Conservation (phyloP, 2,113 vertebrate species). For the Nothoprocta perdicaria region DNA sequence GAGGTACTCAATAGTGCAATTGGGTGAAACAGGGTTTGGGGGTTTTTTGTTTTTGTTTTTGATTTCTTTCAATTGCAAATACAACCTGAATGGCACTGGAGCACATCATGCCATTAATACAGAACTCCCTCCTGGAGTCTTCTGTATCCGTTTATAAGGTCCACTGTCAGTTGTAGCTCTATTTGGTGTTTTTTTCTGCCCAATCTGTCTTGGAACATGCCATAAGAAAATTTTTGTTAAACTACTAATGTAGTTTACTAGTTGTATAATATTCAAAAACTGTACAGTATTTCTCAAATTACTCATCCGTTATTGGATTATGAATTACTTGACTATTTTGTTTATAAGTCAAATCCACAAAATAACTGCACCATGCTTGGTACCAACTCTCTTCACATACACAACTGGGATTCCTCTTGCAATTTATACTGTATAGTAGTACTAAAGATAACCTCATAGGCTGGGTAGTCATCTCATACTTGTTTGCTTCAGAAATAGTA, state of each 20-base stretch:
- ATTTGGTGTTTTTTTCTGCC: slow-evolving; percentile 36
- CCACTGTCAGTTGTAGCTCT: slow-evolving; percentile 46
- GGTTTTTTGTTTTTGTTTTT: background rate
- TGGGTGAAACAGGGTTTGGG: slow-evolving; percentile 75
- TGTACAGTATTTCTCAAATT: slow-evolving; percentile 70
- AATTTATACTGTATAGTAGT: slow-evolving; percentile 63
- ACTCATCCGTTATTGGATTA: slow-evolving; percentile 73
- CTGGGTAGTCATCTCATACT: slow-evolving; percentile 78
- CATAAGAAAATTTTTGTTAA: slow-evolving; percentile 31
- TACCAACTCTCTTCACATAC: slow-evolving; percentile 68
- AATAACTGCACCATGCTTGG: slow-evolving; percentile 61
- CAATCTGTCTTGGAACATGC: slow-evolving; percentile 54
- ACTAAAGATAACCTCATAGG: slow-evolving; percentile 62
- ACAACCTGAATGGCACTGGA: slow-evolving; percentile 41
- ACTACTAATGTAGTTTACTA: slow-evolving; percentile 60
- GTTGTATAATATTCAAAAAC: slow-evolving; percentile 58
- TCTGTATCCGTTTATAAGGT: slow-evolving; percentile 7
- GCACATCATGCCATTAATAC: slow-evolving; percentile 4
- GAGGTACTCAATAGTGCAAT: slow-evolving; percentile 81
- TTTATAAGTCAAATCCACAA: slow-evolving; percentile 67
- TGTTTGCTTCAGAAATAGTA: slow-evolving; percentile 70
- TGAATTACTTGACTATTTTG: slow-evolving; percentile 79
- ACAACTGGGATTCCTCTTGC: slow-evolving; percentile 73
- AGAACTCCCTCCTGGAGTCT: slow-evolving; percentile 6
- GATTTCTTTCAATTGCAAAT: slow-evolving; percentile 49